These are phyloP conservation scores for Tachina fera DNA, from an alignment of 2,888 invertebrate species.

Conservation along the genomic window DNA sequence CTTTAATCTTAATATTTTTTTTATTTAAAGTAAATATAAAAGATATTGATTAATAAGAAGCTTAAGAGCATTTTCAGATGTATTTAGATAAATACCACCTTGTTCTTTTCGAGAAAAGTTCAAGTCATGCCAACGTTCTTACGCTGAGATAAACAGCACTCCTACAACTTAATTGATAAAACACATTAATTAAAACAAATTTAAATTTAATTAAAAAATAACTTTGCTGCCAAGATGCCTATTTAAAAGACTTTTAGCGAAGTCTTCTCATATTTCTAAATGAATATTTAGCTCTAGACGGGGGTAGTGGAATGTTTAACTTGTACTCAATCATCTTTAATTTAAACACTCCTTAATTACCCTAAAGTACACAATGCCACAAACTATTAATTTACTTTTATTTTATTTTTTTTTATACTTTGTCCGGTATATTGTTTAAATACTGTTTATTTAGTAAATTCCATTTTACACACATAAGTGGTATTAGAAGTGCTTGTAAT, in stretches of 20 bases:
- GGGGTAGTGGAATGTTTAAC: too few relatives aligned
- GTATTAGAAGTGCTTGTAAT: not conserved
- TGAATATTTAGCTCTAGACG: not conserved
- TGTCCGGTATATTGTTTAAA: not conserved
- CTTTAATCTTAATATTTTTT: not conserved
- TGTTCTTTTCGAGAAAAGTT: too few relatives aligned
- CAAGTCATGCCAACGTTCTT: not conserved
- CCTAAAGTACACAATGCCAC: not conserved
- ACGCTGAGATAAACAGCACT: not conserved
- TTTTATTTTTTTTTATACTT: not conserved
- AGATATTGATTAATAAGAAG: not conserved
- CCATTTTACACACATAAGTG: constrained; percentile 4
- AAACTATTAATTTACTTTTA: not conserved
- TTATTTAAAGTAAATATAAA: not conserved
- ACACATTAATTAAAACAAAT: not conserved
- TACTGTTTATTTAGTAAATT: not conserved
- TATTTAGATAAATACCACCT: too few relatives aligned
- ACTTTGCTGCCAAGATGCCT: not conserved
- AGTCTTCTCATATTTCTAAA: not conserved
- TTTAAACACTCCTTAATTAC: not conserved
- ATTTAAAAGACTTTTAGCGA: not conserved
- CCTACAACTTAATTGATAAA: not conserved
- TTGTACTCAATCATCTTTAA: not conserved
- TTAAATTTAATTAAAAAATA: not conserved
- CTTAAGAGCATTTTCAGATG: not conserved